Percentiles rank a stretch among this genome's conserved stretches.
These are phyloP conservation scores for Cebus imitator DNA, from an alignment of 2,113 vertebrate species.

Conservation along the genomic window DNA sequence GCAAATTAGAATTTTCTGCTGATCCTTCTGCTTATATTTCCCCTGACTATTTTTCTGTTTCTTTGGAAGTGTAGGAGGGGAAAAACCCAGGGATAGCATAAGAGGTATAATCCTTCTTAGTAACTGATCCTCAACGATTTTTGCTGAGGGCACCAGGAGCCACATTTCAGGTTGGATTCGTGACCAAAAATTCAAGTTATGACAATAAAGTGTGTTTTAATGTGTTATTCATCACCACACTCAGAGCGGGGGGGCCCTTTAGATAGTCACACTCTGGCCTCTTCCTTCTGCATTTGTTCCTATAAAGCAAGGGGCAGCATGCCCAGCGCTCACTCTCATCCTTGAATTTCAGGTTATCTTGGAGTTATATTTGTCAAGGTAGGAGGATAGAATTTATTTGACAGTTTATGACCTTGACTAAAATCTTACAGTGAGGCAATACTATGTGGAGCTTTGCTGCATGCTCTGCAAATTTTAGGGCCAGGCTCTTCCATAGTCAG, in stretches of 20 bases:
- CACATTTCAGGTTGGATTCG: neutral
- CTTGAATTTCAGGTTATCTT: neutral
- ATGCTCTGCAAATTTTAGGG: neutral
- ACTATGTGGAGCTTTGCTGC: neutral
- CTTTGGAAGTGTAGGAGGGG: neutral
- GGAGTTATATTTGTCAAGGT: neutral
- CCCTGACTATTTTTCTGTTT: neutral
- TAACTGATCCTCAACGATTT: neutral
- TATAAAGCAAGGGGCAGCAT: neutral
- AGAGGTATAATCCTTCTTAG: neutral
- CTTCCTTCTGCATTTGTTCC: neutral
- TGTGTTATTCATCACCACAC: neutral
- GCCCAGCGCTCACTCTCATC: neutral
- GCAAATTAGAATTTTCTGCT: neutral
- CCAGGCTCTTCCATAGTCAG: neutral
- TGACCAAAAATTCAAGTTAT: neutral
- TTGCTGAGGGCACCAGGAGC: neutral
- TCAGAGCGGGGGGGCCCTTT: neutral
- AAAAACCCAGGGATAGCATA: neutral
- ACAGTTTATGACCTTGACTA: neutral
- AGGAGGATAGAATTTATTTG: neutral
- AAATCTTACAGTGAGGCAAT: neutral
- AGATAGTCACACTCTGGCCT: neutral
- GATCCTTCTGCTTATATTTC: neutral
- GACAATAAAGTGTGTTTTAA: neutral